Evolutionary conservation across 2,888 invertebrate species (phyloP).

Genomic region (Caenorhabditis parvicauda): DNA sequence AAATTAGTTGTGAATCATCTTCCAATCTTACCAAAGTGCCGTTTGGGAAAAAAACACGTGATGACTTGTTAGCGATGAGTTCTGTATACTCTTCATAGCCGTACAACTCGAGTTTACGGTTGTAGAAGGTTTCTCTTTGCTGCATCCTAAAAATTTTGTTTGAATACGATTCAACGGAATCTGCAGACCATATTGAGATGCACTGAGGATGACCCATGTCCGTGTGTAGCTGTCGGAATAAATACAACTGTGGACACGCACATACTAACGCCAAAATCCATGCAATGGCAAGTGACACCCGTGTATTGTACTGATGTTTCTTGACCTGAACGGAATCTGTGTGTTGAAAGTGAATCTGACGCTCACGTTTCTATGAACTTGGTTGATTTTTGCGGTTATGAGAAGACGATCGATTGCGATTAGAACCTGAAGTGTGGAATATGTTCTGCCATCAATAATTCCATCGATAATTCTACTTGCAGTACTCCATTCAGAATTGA

Average conservation of each 20-base stretch:
- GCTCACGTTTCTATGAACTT: conserved; percentile 23
- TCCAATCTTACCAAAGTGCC: conserved; percentile 9
- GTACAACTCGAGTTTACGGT: conserved; percentile 11
- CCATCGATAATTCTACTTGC: too few relatives aligned
- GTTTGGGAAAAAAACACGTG: conserved; percentile 13
- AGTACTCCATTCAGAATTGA: too few relatives aligned
- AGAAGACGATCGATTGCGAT: conserved; percentile 45
- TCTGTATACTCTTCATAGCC: conserved; percentile 1
- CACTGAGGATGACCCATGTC: conserved; percentile 36
- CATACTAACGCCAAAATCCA: conserved; percentile 42
- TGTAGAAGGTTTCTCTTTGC: conserved; percentile 17
- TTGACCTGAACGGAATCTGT: conserved; percentile 12
- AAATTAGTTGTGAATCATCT: conserved; percentile 9
- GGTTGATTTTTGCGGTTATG: conserved; percentile 40
- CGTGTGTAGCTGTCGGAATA: conserved; percentile 26
- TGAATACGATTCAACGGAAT: background rate
- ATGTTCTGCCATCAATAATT: too few relatives aligned
- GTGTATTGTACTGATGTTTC: conserved; percentile 31
- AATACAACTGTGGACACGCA: conserved; percentile 37
- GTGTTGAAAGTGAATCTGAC: background rate
- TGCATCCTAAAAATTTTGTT: conserved; percentile 13
- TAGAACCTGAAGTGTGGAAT: conserved; percentile 31
- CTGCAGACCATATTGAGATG: conserved; percentile 34
- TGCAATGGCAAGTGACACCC: conserved; percentile 29
- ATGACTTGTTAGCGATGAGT: conserved; percentile 8